A percentile compares a stretch with the other conserved stretches of the same genome.
Conservation (phyloP, 2,113 vertebrate species). For the Circaetus gallicus region DNA sequence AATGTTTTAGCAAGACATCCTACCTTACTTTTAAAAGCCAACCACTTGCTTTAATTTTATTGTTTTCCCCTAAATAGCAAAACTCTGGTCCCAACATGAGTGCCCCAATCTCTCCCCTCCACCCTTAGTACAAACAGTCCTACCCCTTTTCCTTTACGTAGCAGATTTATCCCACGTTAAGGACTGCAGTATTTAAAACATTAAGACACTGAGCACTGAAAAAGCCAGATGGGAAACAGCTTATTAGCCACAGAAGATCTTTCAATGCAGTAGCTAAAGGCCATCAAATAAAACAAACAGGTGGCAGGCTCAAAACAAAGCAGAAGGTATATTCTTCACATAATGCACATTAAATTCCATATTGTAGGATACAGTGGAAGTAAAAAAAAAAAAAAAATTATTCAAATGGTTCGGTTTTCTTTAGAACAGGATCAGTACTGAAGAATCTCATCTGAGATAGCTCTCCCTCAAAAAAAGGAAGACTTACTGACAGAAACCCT, state of each 20-base stretch:
- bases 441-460: neutral
- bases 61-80: neutral
- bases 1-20: neutral
- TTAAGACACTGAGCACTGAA: neutral
- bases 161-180: neutral
- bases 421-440: neutral
- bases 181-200: neutral
- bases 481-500: neutral
- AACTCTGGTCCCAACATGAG: neutral
- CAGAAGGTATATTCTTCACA: neutral
- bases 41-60: neutral
- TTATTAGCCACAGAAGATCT: neutral
- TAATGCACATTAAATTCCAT: neutral
- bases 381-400: neutral
- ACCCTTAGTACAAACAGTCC: neutral
- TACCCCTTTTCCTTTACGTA: neutral
- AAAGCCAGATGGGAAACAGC: neutral
- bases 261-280: neutral
- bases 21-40: neutral
- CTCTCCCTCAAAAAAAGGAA: neutral
- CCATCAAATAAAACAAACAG: neutral
- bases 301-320: neutral
- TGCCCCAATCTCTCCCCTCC: neutral
- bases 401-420: neutral
- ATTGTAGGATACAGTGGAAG: neutral